phyloP scores from a whole-genome alignment of 30 jellyfish, hydroid and myxozoan species.

The Hydra vulgaris region DNA sequence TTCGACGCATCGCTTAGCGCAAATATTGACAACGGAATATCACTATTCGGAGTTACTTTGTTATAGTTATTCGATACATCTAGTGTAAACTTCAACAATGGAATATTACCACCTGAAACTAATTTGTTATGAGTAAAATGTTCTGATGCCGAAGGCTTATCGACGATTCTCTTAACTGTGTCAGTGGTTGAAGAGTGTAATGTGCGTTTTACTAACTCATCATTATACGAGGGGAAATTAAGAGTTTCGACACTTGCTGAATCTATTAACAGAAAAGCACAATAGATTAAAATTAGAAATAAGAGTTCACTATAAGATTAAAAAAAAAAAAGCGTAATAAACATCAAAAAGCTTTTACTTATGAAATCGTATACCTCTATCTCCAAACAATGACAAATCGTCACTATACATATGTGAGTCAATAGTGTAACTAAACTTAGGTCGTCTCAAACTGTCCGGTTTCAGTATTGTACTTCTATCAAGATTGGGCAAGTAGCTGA shows the following conservation, averaged over 20 bases:
- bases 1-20: no score
- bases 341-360: background rate
- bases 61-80: no score
- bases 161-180: background rate
- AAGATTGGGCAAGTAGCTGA: background rate
- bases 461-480: background rate
- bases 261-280: background rate
- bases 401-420: background rate
- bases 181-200: background rate
- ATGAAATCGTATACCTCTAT: background rate
- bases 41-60: no score
- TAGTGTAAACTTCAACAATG: conserved; percentile 10
- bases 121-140: background rate
- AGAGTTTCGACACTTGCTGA: background rate
- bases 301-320: no score
- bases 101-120: conserved; percentile 8
- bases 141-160: background rate
- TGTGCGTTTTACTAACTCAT: background rate
- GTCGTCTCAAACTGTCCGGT: background rate
- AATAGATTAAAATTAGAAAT: no score
- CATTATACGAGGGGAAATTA: background rate
- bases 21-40: no score
- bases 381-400: background rate
- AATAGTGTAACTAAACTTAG: background rate
- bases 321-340: no score